Evolutionary conservation across 2,113 vertebrate genomes (phyloP), one percentile per base, ranked within the genome.

Genomic region (Macrotis lagotis): DNA sequence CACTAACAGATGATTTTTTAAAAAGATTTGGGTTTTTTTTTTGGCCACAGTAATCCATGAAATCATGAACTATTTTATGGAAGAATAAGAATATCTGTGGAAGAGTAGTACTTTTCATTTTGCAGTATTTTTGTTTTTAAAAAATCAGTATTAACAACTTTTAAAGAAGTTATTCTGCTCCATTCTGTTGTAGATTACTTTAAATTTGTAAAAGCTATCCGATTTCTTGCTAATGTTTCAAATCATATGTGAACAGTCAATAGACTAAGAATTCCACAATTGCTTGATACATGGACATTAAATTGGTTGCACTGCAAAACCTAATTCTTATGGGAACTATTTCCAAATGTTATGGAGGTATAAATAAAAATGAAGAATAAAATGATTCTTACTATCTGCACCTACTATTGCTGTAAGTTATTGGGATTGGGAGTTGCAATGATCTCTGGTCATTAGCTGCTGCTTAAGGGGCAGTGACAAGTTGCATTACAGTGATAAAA

Each of bases 121-220:
- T 19, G 8, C 26, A n/a, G 28, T 53, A 94, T 92, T 92, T 48
- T 7, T 50, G 90, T 91, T 90, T 74, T n/a, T 59, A 26, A 66
- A 66, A 66, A 66, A 11, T 66, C 55, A n/a, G n/a, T n/a, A 66
- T 37, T n/a, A 74, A 74, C 37, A n/a, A 74, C 59, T 74, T 74
- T n/a, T 4, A n/a, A 66, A n/a, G 59, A 59, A 59, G 53, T 59
- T 31, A 59, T 28, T 55, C 26, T 28, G 1, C 28, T 28, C 12
- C 31, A 66, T 74, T 97, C 59, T 94, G 59, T 51, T 96, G 51
- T 88, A 25, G 49, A 92, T 95, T 48, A 91, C 83, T 51, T 88
- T 83, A 93, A 95, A 37, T 95, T 9, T 55, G 95, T 91, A 96
- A 93, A 94, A 93, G 91, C 50, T 92, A 48, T 12, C 66, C 47